phyloP scores from a whole-genome alignment of 1,140 invertebrate species.

The Drosophila ercepeae region DNA sequence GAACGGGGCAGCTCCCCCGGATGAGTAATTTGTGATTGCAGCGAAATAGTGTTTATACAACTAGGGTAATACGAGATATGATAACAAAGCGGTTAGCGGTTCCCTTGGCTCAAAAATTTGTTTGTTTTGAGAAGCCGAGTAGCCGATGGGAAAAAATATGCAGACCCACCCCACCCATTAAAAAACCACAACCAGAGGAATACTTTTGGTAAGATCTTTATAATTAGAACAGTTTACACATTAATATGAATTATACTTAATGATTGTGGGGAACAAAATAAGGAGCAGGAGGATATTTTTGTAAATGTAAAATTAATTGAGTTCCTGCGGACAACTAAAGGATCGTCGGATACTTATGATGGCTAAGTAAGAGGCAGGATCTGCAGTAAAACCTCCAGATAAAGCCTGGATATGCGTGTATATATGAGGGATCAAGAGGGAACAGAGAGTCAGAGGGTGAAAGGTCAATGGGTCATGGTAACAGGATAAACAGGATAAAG shows the following conservation, averaged over 20 bases:
- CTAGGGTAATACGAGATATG: not conserved
- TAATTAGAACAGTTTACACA: constrained; percentile 31
- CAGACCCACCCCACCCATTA: no score
- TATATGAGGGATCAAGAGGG: no score
- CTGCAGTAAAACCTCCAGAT: constrained; percentile 12
- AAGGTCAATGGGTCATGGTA: no score
- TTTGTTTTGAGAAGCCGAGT: no score
- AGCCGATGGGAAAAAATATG: not conserved
- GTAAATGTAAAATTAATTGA: not conserved
- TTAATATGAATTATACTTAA: not conserved
- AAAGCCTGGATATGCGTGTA: constrained; percentile 50
- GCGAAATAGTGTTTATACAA: not conserved
- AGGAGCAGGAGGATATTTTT: not conserved
- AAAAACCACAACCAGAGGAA: not conserved
- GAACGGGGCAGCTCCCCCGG: no score
- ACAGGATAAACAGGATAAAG: no score
- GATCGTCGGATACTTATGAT: constrained; percentile 22
- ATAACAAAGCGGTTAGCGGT: no score
- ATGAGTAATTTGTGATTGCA: no score
- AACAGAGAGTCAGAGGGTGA: no score
- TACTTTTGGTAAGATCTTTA: constrained; percentile 16
- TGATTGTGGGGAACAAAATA: constrained; percentile 14
- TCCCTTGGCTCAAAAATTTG: no score
- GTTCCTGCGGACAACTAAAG: constrained; percentile 10
- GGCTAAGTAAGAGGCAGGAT: constrained; percentile 32